Conservation (phyloP, 2,797 vertebrate species). For the Peromyscus aztecus region DNA sequence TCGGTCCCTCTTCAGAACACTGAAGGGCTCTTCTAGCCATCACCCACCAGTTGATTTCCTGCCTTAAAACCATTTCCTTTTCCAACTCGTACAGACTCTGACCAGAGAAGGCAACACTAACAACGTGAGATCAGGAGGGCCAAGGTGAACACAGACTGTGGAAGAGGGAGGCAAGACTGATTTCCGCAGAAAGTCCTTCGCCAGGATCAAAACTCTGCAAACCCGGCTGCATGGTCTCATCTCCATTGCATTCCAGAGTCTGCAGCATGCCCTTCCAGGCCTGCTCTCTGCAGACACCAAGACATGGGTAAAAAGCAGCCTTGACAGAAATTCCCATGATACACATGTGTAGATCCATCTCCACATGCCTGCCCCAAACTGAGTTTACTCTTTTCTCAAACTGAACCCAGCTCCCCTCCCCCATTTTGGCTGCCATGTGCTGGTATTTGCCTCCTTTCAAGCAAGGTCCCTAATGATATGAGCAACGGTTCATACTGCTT, state of each 20-base stretch:
- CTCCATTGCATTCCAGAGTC: neutral
- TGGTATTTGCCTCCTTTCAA: neutral
- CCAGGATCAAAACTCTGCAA: neutral
- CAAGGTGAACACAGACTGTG: neutral
- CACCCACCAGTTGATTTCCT: neutral
- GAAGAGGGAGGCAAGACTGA: slow-evolving; percentile 26
- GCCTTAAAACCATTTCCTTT: neutral
- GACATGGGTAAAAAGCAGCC: neutral
- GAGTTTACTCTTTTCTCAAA: neutral
- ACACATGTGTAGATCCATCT: neutral
- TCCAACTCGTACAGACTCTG: neutral
- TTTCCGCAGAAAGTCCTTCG: neutral
- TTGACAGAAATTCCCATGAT: neutral
- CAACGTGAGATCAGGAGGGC: neutral
- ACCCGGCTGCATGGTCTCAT: neutral
- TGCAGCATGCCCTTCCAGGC: neutral
- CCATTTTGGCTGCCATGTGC: neutral
- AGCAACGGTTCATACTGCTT: neutral
- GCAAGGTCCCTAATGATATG: neutral
- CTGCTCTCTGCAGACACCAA: neutral
- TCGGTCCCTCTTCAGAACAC: neutral
- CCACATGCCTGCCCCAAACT: neutral
- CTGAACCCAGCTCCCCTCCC: neutral
- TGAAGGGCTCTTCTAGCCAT: neutral
- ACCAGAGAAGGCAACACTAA: slow-evolving; percentile 28